Conservation (phyloP, 2,888 invertebrate genomes). For the Choristoneura rosaceana region DNA sequence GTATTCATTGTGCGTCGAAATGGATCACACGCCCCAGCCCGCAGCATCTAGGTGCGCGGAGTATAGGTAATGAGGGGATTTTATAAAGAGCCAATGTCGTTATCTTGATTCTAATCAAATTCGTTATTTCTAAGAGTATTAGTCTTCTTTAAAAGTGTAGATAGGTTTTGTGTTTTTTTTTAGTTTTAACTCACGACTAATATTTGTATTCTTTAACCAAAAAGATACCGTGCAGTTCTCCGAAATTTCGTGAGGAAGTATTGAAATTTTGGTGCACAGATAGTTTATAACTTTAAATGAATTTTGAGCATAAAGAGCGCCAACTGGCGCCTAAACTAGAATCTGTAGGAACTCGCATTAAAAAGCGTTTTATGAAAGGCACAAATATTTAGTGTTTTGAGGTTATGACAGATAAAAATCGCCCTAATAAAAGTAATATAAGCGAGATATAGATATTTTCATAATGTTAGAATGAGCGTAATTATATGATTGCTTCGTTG, state of each 20-base stretch:
- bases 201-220: background rate
- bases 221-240: background rate
- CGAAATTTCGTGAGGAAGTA: too few relatives aligned
- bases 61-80: constrained; percentile 52
- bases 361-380: background rate
- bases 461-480: constrained; percentile 1
- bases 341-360: too few relatives aligned
- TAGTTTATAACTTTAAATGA: too few relatives aligned
- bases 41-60: constrained; percentile 55
- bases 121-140: constrained; percentile 1
- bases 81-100: constrained; percentile 43
- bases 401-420: background rate
- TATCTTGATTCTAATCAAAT: constrained; percentile 22
- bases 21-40: constrained; percentile 66
- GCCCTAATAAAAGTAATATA: background rate
- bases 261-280: too few relatives aligned
- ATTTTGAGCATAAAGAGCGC: too few relatives aligned
- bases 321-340: too few relatives aligned
- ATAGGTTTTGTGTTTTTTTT: background rate
- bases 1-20: constrained; percentile 80
- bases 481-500: constrained; percentile 5
- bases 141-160: background rate
- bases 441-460: background rate
- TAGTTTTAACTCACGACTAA: background rate
- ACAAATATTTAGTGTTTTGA: too few relatives aligned